Percentiles rank a stretch among this genome's conserved stretches.
Conservation (phyloP, 2,113 vertebrate species). For the Collichthys lucidus region DNA sequence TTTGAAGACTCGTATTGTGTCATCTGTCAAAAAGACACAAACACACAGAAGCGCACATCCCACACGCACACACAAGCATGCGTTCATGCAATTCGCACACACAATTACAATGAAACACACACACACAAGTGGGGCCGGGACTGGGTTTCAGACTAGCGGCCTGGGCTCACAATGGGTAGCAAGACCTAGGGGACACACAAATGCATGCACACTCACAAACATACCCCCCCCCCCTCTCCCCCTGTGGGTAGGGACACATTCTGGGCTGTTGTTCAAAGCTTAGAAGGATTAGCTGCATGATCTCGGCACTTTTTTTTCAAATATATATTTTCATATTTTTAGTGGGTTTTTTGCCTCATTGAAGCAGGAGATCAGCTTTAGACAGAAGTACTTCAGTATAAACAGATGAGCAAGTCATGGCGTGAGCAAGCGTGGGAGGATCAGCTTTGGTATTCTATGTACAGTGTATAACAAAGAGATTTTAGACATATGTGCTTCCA, state of each 20-base stretch:
- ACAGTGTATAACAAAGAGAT: background rate
- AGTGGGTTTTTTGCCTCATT: constrained; percentile 48
- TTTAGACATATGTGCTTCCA: background rate
- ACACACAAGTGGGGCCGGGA: constrained; percentile 10
- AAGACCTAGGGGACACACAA: constrained; percentile 38
- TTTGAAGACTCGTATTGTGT: constrained; percentile 18
- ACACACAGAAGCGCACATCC: constrained; percentile 1
- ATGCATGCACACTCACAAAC: constrained; percentile 7
- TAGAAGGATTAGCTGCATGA: constrained; percentile 69
- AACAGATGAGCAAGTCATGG: constrained; percentile 16
- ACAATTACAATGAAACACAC: constrained; percentile 23
- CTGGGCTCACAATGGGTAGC: constrained; percentile 45
- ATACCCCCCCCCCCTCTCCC: constrained; percentile 17
- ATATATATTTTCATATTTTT: constrained; percentile 61
- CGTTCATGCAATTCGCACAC: background rate
- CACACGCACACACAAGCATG: background rate
- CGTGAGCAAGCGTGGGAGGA: background rate
- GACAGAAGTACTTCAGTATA: constrained; percentile 25
- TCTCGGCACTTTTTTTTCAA: constrained; percentile 55
- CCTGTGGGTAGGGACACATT: constrained; percentile 57
- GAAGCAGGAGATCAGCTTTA: constrained; percentile 32
- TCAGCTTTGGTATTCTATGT: background rate
- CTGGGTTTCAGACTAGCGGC: constrained; percentile 25
- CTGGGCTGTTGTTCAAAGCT: constrained; percentile 70
- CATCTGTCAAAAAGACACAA: constrained; percentile 18